Conservation (phyloP, 2,113 vertebrate species). For the Colinus virginianus region DNA sequence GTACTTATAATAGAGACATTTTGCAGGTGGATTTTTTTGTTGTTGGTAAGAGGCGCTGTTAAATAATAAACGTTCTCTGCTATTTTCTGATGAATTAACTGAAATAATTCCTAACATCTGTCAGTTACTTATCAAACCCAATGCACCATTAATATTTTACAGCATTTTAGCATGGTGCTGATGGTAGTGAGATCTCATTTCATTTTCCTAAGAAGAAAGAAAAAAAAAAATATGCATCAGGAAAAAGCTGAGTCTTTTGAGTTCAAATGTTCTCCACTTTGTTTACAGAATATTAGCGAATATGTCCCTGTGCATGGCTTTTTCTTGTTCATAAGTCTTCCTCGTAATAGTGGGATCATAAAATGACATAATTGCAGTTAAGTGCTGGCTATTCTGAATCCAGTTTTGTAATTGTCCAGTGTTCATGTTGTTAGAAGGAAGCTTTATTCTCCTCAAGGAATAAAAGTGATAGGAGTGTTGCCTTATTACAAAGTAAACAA, state of each 20-base stretch:
- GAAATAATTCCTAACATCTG: conserved; percentile 28
- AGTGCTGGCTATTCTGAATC: conserved; percentile 32
- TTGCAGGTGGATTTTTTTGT: conserved; percentile 38
- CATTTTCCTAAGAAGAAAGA: conserved; percentile 24
- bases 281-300: not conserved
- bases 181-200: conserved; percentile 56
- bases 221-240: not conserved
- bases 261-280: not conserved
- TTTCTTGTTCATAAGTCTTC: not conserved
- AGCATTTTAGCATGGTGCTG: conserved; percentile 49
- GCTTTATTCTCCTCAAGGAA: not conserved
- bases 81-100: conserved; percentile 67
- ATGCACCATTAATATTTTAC: conserved; percentile 76
- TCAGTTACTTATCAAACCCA: conserved; percentile 48
- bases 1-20: conserved; percentile 22
- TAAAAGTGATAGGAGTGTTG: conserved; percentile 30
- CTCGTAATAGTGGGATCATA: not conserved
- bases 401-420: conserved; percentile 12
- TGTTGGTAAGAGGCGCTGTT: conserved; percentile 52
- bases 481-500: conserved; percentile 7
- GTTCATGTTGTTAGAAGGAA: not conserved
- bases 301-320: not conserved
- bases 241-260: not conserved
- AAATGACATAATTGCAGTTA: not conserved
- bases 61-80: conserved; percentile 68